A percentile compares a stretch with the other conserved stretches of the same genome.
Conservation (phyloP, 2,797 vertebrate species). For the Channa striata region DNA sequence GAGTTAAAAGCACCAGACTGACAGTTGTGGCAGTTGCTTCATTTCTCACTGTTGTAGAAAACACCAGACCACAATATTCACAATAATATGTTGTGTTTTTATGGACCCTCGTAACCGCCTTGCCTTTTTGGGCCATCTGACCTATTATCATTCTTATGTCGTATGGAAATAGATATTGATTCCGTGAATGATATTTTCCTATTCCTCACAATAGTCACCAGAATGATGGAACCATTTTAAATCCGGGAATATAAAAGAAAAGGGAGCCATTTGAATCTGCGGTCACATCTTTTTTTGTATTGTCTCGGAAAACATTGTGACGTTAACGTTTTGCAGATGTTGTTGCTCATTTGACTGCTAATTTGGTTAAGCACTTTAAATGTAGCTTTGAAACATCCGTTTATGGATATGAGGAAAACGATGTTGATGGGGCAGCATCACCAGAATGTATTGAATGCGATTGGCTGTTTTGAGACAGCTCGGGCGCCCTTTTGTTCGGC, state of each 20-base stretch:
- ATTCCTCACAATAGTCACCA: conserved; percentile 86
- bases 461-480: conserved; percentile 39
- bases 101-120: conserved; percentile 74
- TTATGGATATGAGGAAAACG: conserved; percentile 78
- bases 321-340: conserved; percentile 87
- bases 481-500: conserved; percentile 30
- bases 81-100: conserved; percentile 40
- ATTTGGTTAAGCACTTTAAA: conserved; percentile 90
- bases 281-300: conserved; percentile 82
- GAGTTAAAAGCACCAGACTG: conserved; percentile 55
- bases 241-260: conserved; percentile 83
- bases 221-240: conserved; percentile 78
- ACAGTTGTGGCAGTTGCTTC: conserved; percentile 81
- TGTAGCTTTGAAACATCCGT: conserved; percentile 75
- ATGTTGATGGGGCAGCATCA: conserved; percentile 60
- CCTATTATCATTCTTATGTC: conserved; percentile 78
- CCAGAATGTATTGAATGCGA: conserved; percentile 9
- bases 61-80: conserved; percentile 61
- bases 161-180: conserved; percentile 87
- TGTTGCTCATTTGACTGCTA: conserved; percentile 94
- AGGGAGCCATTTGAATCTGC: conserved; percentile 89
- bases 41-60: conserved; percentile 48
- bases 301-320: conserved; percentile 76
- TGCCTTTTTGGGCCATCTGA: conserved; percentile 74
- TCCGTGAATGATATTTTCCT: conserved; percentile 91